These are phyloP conservation scores for Pseudanteris insignis DNA, from an alignment of 2,888 invertebrate genomes.

Conservation along the genomic window DNA sequence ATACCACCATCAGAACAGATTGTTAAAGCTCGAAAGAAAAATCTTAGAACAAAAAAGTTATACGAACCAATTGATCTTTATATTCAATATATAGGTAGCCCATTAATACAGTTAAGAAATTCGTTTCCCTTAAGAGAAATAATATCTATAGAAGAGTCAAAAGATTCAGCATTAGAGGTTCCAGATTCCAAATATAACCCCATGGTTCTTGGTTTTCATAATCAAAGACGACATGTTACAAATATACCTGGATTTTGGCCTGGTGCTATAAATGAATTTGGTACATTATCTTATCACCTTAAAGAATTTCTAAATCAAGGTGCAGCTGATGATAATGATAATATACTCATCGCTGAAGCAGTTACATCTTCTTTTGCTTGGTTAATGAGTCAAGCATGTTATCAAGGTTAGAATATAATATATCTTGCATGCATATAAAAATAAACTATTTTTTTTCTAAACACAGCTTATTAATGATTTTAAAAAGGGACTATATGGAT, in stretches of 20 bases:
- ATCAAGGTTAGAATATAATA: too few relatives aligned
- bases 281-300: slow-evolving; percentile 78
- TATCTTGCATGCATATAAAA: too few relatives aligned
- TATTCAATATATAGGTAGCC: slow-evolving; percentile 77
- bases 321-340: slow-evolving; percentile 70
- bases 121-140: slow-evolving; percentile 76
- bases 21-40: slow-evolving; percentile 4
- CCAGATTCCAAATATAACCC: slow-evolving; percentile 73
- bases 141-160: slow-evolving; percentile 69
- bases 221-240: slow-evolving; percentile 73
- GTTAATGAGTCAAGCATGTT: slow-evolving; percentile 81
- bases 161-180: slow-evolving; percentile 70
- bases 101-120: slow-evolving; percentile 77
- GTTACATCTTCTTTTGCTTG: slow-evolving; percentile 83
- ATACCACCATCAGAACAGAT: slow-evolving; percentile 46
- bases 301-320: slow-evolving; percentile 71
- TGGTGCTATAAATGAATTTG: slow-evolving; percentile 81
- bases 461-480: slow-evolving; percentile 1
- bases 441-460: too few relatives aligned
- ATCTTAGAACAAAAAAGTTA: not conserved
- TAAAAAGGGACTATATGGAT: not conserved
- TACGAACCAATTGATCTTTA: slow-evolving; percentile 73
- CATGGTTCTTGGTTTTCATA: slow-evolving; percentile 70
- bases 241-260: slow-evolving; percentile 89
- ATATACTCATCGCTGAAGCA: slow-evolving; percentile 78